Percentiles rank a stretch among this genome's conserved stretches.
Evolutionary conservation across 2,888 invertebrate species (phyloP).

Genomic region (Tupiocoris notatus): DNA sequence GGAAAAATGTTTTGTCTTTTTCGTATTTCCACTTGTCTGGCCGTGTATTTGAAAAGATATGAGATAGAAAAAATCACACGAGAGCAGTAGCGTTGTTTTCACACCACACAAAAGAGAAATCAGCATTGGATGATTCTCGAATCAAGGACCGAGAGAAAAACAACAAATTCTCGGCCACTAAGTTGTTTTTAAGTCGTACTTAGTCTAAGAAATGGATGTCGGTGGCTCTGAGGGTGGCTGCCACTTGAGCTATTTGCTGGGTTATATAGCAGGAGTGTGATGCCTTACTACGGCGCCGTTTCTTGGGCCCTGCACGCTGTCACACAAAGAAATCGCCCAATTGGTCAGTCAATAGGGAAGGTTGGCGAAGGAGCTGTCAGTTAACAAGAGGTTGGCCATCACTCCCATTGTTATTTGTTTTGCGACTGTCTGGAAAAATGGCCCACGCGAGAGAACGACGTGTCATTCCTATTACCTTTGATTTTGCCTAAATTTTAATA

Average conservation of each 20-base stretch:
- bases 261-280: slow-evolving; percentile 46
- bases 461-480: no score
- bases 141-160: background rate
- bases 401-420: background rate
- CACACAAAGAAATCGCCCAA: slow-evolving; percentile 28
- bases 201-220: slow-evolving; percentile 34
- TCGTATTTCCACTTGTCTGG: no score
- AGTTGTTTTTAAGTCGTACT: background rate
- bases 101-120: background rate
- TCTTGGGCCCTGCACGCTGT: slow-evolving; percentile 44
- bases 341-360: background rate
- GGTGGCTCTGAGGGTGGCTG: slow-evolving; percentile 42
- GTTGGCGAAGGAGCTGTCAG: background rate
- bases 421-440: background rate
- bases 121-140: background rate
- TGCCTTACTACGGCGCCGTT: slow-evolving; percentile 43
- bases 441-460: background rate
- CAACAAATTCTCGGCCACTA: background rate
- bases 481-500: no score
- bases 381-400: background rate
- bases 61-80: background rate
- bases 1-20: no score
- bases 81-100: background rate
- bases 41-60: background rate
- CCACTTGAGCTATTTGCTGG: slow-evolving; percentile 47